Evolutionary conservation across 2,888 invertebrate species (phyloP).

Genomic region (Orthonevra nobilis): DNA sequence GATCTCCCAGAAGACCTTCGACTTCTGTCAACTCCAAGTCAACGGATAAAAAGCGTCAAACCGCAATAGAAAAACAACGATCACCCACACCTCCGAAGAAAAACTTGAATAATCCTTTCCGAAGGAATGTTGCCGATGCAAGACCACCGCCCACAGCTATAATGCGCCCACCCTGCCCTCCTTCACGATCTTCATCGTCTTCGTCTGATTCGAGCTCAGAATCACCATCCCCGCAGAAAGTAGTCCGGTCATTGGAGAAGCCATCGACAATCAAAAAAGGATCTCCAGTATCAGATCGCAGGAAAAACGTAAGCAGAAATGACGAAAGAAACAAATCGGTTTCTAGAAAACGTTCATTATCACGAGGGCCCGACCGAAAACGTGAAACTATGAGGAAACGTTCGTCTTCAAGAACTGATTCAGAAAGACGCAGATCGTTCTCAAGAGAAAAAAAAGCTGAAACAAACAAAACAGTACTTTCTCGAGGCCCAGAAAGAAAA

Average conservation of each 20-base stretch:
- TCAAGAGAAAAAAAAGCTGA: conserved; percentile 32
- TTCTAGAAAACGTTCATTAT: conserved; percentile 44
- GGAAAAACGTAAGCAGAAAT: background rate
- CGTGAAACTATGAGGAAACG: conserved; percentile 3
- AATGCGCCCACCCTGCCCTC: conserved; percentile 20
- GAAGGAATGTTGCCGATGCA: background rate
- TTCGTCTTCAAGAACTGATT: conserved; percentile 19
- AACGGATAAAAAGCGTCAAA: conserved; percentile 56
- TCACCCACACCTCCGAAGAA: conserved; percentile 56
- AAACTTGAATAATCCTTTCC: conserved; percentile 47
- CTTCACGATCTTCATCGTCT: conserved; percentile 39
- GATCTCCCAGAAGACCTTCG: conserved; percentile 25
- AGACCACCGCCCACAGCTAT: background rate
- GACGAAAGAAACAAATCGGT: conserved; percentile 72
- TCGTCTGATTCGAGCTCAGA: conserved; percentile 62
- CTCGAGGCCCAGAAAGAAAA: background rate
- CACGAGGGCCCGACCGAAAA: background rate
- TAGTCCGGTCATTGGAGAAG: conserved; percentile 58
- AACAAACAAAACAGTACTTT: background rate
- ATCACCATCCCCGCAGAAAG: conserved; percentile 76
- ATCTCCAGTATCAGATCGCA: conserved; percentile 6
- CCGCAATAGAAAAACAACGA: conserved; percentile 64
- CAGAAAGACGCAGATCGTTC: conserved; percentile 46
- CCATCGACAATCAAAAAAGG: background rate
- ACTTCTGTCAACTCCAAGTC: conserved; percentile 35